A percentile compares a stretch with the other conserved stretches of the same genome.
phyloP scores from a whole-genome alignment of 2,797 vertebrate genomes.

The Cyclopterus lumpus region DNA sequence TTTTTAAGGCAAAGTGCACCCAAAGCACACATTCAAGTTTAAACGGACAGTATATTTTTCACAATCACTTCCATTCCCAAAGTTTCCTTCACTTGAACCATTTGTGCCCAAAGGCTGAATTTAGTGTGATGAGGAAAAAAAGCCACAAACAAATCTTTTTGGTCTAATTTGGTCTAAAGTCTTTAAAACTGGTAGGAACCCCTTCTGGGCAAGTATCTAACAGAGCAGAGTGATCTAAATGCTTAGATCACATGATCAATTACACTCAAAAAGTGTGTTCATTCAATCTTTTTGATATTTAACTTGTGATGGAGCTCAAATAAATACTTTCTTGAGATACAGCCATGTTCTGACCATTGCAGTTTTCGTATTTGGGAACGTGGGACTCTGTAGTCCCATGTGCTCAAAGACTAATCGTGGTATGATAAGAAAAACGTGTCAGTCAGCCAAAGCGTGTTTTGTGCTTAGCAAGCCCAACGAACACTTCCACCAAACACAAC shows the following conservation, averaged over 20 bases:
- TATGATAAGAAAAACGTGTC: background rate
- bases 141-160: background rate
- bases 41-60: background rate
- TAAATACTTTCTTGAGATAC: background rate
- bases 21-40: background rate
- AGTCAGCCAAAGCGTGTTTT: background rate
- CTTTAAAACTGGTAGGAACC: background rate
- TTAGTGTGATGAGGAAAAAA: background rate
- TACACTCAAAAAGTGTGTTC: background rate
- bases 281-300: background rate
- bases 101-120: background rate
- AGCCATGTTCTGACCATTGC: background rate
- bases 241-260: background rate
- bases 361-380: background rate
- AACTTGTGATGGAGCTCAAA: background rate
- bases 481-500: background rate
- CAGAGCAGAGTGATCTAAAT: background rate
- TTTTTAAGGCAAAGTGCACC: too few species aligned
- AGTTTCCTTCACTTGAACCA: background rate
- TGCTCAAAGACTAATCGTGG: background rate
- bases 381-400: background rate
- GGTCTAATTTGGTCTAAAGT: background rate
- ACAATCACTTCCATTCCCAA: background rate
- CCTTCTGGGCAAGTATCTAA: background rate
- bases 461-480: background rate